A percentile compares a stretch with the other conserved stretches of the same genome.
phyloP scores from a whole-genome alignment of 2,888 invertebrate genomes.

The Caenorhabditis sinica region DNA sequence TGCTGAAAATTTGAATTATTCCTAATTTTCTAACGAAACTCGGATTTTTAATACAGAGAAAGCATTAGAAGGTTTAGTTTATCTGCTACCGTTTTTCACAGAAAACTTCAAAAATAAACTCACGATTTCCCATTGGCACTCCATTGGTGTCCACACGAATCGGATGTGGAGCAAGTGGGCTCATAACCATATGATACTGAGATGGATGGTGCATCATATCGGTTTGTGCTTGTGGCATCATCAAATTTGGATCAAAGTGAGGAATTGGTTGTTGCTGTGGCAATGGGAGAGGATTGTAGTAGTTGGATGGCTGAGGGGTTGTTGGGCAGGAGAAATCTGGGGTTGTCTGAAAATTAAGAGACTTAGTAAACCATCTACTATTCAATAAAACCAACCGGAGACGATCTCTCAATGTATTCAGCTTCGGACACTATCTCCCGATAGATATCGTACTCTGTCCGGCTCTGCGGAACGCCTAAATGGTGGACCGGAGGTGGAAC shows the following conservation, averaged over 20 bases:
- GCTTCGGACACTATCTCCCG: constrained; percentile 72
- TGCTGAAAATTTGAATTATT: constrained; percentile 41
- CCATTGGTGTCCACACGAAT: constrained; percentile 64
- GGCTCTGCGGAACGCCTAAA: constrained; percentile 25
- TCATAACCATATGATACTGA: constrained; percentile 67
- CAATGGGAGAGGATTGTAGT: constrained; percentile 26
- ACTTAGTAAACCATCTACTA: neutral
- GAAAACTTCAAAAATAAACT: constrained; percentile 20
- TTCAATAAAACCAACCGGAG: constrained; percentile 47
- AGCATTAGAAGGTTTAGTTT: too few species aligned
- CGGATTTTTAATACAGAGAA: too few species aligned
- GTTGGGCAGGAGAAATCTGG: constrained; percentile 70
- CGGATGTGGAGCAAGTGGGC: constrained; percentile 60
- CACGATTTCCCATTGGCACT: constrained; percentile 57
- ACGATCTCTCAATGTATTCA: constrained; percentile 64
- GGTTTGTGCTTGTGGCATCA: constrained; percentile 43
- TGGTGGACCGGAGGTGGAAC: neutral
- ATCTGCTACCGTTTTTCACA: too few species aligned
- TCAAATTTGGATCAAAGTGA: constrained; percentile 32
- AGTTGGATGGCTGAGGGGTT: constrained; percentile 54
- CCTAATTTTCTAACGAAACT: neutral
- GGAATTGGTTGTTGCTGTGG: constrained; percentile 21
- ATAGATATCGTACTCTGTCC: constrained; percentile 73
- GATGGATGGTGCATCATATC: constrained; percentile 50
- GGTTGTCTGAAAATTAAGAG: constrained; percentile 51